Evolutionary conservation across 2,113 vertebrate genomes (phyloP).

Genomic region (Colistium nudipinnis): DNA sequence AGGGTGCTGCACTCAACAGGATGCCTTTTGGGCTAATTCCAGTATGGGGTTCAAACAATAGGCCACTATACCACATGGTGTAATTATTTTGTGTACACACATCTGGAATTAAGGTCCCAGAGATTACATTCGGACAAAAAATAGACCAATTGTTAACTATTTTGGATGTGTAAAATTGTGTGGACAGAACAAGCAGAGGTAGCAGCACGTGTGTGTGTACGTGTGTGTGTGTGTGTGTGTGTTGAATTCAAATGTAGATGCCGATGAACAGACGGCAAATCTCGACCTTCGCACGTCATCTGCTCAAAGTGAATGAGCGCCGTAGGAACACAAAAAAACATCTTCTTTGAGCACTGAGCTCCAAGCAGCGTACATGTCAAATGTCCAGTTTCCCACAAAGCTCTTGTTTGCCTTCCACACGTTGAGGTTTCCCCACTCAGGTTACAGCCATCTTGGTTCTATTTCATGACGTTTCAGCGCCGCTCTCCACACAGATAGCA

Average conservation of each 20-base stretch:
- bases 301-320: conserved; percentile 49
- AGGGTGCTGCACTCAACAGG: conserved; percentile 76
- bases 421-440: conserved; percentile 27
- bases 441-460: conserved; percentile 66
- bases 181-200: conserved; percentile 48
- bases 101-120: conserved; percentile 81
- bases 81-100: conserved; percentile 84
- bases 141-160: conserved; percentile 35
- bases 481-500: conserved; percentile 53
- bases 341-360: conserved; percentile 29
- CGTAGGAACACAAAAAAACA: conserved; percentile 38
- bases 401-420: conserved; percentile 13
- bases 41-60: conserved; percentile 81
- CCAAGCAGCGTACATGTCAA: conserved; percentile 47
- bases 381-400: conserved; percentile 42
- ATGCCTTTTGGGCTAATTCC: conserved; percentile 81
- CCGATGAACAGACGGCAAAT: conserved; percentile 29
- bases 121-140: conserved; percentile 67
- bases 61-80: conserved; percentile 78
- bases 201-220: not conserved
- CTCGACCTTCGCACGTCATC: conserved; percentile 38
- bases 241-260: conserved; percentile 36
- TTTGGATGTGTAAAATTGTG: conserved; percentile 69
- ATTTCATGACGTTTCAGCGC: conserved; percentile 42
- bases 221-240: not conserved